phyloP scores from a whole-genome alignment of 2,888 invertebrate species.

The Noctua fimbriata region DNA sequence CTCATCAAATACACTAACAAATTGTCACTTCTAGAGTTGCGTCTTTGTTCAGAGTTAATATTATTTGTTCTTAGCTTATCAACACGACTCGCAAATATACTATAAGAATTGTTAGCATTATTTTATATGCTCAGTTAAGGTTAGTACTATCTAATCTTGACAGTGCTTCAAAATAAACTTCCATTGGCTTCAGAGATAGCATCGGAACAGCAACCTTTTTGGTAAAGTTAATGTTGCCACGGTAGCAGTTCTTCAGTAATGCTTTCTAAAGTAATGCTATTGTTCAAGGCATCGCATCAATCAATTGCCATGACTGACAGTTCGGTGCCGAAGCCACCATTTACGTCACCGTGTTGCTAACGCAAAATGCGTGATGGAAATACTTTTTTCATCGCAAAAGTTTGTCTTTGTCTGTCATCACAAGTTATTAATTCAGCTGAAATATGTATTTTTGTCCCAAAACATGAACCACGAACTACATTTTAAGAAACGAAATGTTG shows the following conservation, averaged over 20 bases:
- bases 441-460: conserved; percentile 13
- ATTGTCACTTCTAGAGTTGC: conserved; percentile 26
- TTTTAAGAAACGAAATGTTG: conserved; percentile 1
- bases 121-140: conserved; percentile 47
- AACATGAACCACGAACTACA: conserved; percentile 3
- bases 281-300: conserved; percentile 72
- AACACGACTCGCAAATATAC: conserved; percentile 39
- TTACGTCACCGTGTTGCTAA: conserved; percentile 66
- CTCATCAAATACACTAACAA: conserved; percentile 29
- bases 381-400: conserved; percentile 63
- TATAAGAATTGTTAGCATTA: conserved; percentile 39
- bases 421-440: conserved; percentile 18
- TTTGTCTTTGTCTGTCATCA: conserved; percentile 32
- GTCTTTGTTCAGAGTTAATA: conserved; percentile 32
- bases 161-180: conserved; percentile 49
- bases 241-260: conserved; percentile 34
- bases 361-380: conserved; percentile 70
- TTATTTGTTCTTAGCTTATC: conserved; percentile 49
- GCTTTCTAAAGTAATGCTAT: conserved; percentile 67
- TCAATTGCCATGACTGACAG: conserved; percentile 76
- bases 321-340: conserved; percentile 71
- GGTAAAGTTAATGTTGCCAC: conserved; percentile 39
- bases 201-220: conserved; percentile 36
- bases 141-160: conserved; percentile 62
- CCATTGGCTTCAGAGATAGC: conserved; percentile 38